Evolutionary conservation across 1,140 invertebrate genomes (phyloP).

Genomic region (Himalopsyche phryganea): DNA sequence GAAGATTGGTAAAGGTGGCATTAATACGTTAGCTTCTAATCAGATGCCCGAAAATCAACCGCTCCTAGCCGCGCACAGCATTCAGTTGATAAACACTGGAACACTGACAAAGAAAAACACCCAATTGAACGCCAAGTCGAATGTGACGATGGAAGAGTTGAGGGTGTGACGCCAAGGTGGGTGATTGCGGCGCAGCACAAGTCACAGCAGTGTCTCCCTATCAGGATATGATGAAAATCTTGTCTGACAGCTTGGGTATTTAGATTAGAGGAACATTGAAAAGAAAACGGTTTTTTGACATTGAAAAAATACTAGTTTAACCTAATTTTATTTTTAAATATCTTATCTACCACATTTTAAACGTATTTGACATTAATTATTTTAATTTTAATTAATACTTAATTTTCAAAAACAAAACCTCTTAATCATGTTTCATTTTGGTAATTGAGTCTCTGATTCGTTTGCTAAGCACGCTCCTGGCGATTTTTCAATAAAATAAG

Average conservation of each 20-base stretch:
- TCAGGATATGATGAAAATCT: constrained; percentile 47
- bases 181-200: constrained; percentile 53
- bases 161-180: constrained; percentile 70
- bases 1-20: constrained; percentile 59
- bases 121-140: constrained; percentile 58
- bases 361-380: too few species aligned
- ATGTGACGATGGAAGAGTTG: constrained; percentile 71
- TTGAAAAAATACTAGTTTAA: too few species aligned
- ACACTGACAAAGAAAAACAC: constrained; percentile 66
- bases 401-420: too few species aligned
- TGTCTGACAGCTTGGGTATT: constrained; percentile 42
- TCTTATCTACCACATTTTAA: too few species aligned
- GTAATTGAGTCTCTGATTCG: too few species aligned
- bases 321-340: too few species aligned
- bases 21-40: constrained; percentile 56
- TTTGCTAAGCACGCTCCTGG: too few species aligned
- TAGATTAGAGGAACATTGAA: constrained; percentile 9
- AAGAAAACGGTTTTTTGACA: too few species aligned
- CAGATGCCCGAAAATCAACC: constrained; percentile 62
- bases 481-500: too few species aligned
- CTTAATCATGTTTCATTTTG: too few species aligned
- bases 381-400: too few species aligned
- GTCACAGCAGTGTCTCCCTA: constrained; percentile 50
- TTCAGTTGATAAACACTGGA: constrained; percentile 65
- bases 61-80: constrained; percentile 58